phyloP scores from a whole-genome alignment of 2,888 invertebrate species.

The Laothoe populi region DNA sequence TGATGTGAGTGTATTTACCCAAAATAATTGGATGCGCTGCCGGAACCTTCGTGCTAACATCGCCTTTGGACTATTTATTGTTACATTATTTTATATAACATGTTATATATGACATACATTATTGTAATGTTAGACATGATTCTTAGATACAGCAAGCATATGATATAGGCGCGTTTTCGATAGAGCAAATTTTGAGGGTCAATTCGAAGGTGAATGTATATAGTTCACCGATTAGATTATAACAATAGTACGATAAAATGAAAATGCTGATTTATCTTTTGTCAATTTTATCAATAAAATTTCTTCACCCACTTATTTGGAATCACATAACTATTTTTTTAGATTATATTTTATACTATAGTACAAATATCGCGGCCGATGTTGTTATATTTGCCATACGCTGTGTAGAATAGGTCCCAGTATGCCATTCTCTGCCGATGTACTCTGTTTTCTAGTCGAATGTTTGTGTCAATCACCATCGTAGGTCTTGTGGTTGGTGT shows the following conservation, averaged over 20 bases:
- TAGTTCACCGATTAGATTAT: constrained; percentile 10
- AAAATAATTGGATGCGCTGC: too few relatives aligned
- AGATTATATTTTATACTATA: not conserved
- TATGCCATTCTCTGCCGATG: constrained; percentile 70
- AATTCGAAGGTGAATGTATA: not conserved
- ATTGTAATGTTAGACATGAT: too few relatives aligned
- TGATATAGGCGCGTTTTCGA: not conserved
- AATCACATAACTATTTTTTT: constrained; percentile 14
- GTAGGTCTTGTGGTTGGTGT: constrained; percentile 58
- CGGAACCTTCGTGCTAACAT: too few relatives aligned
- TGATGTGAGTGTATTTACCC: too few relatives aligned
- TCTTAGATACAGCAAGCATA: too few relatives aligned
- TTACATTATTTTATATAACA: too few relatives aligned
- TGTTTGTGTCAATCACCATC: constrained; percentile 62
- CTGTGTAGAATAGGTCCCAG: constrained; percentile 73
- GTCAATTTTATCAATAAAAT: constrained; percentile 22
- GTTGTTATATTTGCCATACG: constrained; percentile 63
- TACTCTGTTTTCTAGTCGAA: constrained; percentile 57
- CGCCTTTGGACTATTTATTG: too few relatives aligned
- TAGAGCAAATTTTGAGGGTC: not conserved
- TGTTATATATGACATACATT: too few relatives aligned
- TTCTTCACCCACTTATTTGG: constrained; percentile 1
- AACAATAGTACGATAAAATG: constrained; percentile 18
- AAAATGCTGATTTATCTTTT: constrained; percentile 1
- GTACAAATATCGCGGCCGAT: constrained; percentile 44